phyloP scores from a whole-genome alignment of 2,888 invertebrate species.

The Cotesia congregata region DNA sequence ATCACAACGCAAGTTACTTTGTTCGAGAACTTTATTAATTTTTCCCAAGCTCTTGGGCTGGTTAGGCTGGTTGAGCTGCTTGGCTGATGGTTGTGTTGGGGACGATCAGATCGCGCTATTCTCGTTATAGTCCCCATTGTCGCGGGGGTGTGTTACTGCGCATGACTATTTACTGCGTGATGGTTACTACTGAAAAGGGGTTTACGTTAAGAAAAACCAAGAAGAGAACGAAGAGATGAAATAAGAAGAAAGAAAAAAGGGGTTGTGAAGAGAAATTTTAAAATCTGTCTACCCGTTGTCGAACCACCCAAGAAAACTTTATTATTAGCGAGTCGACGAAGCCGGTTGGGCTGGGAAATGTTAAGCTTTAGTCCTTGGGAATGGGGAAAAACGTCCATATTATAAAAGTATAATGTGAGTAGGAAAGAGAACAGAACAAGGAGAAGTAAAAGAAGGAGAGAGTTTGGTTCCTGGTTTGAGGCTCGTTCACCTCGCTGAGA shows the following conservation, averaged over 20 bases:
- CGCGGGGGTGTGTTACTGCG: slow-evolving; percentile 27
- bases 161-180: neutral
- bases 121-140: slow-evolving; percentile 33
- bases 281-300: slow-evolving; percentile 71
- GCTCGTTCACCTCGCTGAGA: slow-evolving; percentile 56
- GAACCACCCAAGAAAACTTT: slow-evolving; percentile 70
- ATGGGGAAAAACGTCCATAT: slow-evolving; percentile 24
- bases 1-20: slow-evolving; percentile 67
- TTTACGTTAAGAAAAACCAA: slow-evolving; percentile 32
- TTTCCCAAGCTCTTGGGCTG: slow-evolving; percentile 68
- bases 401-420: slow-evolving; percentile 35
- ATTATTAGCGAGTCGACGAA: slow-evolving; percentile 63
- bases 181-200: slow-evolving; percentile 7
- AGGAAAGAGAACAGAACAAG: neutral
- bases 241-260: slow-evolving; percentile 32
- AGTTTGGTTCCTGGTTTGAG: slow-evolving; percentile 34
- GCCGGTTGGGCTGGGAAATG: slow-evolving; percentile 31
- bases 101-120: slow-evolving; percentile 46
- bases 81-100: too few relatives aligned
- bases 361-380: slow-evolving; percentile 28
- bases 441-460: neutral
- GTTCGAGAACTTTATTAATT: slow-evolving; percentile 71
- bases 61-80: too few relatives aligned
- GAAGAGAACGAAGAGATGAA: slow-evolving; percentile 25
- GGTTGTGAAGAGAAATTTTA: slow-evolving; percentile 69